Conservation (phyloP, 2,797 vertebrate species). For the Helostoma temminkii region DNA sequence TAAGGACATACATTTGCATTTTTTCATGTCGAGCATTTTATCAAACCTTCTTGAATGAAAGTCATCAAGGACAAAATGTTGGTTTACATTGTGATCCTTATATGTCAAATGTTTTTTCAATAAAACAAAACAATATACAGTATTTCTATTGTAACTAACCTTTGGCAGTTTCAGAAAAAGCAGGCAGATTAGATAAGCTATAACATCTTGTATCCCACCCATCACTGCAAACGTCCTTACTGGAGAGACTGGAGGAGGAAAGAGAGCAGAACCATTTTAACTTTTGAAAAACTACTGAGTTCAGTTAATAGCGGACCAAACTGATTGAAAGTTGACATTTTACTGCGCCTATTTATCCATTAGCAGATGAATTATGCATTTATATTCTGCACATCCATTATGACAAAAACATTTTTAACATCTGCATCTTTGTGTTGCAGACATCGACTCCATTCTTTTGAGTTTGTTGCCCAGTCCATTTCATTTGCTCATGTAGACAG, state of each 20-base stretch:
- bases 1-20: not conserved
- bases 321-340: not conserved
- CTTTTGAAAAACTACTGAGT: not conserved
- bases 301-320: not conserved
- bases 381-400: too few species aligned
- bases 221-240: slow-evolving; percentile 19
- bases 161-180: slow-evolving; percentile 47
- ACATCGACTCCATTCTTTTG: too few species aligned
- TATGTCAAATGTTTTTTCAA: not conserved
- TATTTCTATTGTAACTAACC: slow-evolving; percentile 35
- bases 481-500: too few species aligned
- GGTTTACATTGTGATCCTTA: too few species aligned
- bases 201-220: not conserved
- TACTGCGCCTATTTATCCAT: too few species aligned
- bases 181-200: slow-evolving; percentile 32
- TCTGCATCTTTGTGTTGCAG: too few species aligned
- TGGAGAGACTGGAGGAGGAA: not conserved
- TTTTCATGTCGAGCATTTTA: too few species aligned
- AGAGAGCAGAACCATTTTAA: not conserved
- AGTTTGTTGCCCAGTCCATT: too few species aligned
- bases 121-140: too few species aligned
- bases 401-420: too few species aligned
- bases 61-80: too few species aligned
- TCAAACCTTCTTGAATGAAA: not conserved
- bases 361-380: too few species aligned